A percentile compares a stretch with the other conserved stretches of the same genome.
Conservation (phyloP, 92 coral and sea anemone species). For the Epizoanthus stellaris region DNA sequence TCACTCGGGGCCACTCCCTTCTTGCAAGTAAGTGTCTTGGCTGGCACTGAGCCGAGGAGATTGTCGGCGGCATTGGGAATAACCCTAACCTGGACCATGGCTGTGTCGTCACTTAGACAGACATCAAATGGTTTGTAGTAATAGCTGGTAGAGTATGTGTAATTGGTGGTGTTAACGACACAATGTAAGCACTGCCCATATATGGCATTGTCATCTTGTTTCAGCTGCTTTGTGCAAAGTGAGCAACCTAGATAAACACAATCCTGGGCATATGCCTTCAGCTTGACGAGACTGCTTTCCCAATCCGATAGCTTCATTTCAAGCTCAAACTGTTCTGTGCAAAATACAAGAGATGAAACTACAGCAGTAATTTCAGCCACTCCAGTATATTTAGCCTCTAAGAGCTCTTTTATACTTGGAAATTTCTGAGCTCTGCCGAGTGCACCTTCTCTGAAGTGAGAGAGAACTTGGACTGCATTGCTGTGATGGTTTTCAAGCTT, state of each 20-base stretch:
- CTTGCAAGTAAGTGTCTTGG: constrained; percentile 48
- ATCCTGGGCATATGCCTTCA: constrained; percentile 33
- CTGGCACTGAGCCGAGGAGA: constrained; percentile 62
- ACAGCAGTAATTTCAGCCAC: constrained; percentile 61
- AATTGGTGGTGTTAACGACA: constrained; percentile 49
- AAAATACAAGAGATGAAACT: constrained; percentile 56
- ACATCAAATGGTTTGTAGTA: constrained; percentile 66
- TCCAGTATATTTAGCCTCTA: constrained; percentile 79
- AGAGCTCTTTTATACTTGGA: constrained; percentile 56
- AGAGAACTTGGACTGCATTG: constrained; percentile 31
- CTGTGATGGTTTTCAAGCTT: constrained; percentile 55
- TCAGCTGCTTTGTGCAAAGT: constrained; percentile 68
- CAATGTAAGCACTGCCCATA: constrained; percentile 88
- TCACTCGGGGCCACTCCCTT: constrained; percentile 32
- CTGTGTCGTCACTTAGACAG: constrained; percentile 47
- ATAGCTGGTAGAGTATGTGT: constrained; percentile 58
- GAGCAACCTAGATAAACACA: constrained; percentile 87
- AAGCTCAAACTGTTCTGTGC: constrained; percentile 27
- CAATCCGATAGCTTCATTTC: constrained; percentile 32
- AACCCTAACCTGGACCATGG: constrained; percentile 47
- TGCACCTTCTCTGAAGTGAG: constrained; percentile 22
- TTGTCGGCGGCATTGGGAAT: constrained; percentile 50
- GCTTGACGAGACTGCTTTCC: constrained; percentile 21
- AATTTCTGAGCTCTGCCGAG: constrained; percentile 45
- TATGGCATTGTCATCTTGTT: constrained; percentile 77